These are phyloP conservation scores for Phocides pigmalion DNA, from an alignment of 1,140 invertebrate species.

Conservation along the genomic window DNA sequence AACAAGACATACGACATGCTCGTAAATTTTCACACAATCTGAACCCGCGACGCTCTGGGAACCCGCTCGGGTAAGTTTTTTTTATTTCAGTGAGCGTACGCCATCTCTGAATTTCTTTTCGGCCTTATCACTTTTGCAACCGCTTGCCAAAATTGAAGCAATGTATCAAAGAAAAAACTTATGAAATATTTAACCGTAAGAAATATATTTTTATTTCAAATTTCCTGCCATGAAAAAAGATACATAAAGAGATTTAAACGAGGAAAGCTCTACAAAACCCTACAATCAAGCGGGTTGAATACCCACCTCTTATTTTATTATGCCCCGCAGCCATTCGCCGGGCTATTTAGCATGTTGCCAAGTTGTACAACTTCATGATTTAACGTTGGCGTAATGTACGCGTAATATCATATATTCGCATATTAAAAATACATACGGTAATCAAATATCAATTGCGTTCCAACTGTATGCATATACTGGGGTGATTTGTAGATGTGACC, in stretches of 20 bases:
- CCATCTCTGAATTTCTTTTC: constrained; percentile 33
- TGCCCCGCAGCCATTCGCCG: constrained; percentile 24
- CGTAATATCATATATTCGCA: not conserved
- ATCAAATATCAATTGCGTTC: constrained; percentile 7
- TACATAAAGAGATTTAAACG: constrained; percentile 25
- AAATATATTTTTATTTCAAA: constrained; percentile 3
- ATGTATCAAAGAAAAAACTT: constrained; percentile 16
- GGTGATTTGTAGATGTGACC: constrained; percentile 3
- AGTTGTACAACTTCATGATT: constrained; percentile 31
- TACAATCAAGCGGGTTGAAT: constrained; percentile 26
- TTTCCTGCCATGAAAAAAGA: not conserved
- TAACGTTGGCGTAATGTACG: constrained; percentile 10
- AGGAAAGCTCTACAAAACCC: constrained; percentile 17
- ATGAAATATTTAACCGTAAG: not conserved
- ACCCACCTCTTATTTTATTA: constrained; percentile 28
- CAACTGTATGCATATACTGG: not conserved
- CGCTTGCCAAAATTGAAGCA: constrained; percentile 30
- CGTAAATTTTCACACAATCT: constrained; percentile 66
- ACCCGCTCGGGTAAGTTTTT: constrained; percentile 17
- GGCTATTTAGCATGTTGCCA: constrained; percentile 30
- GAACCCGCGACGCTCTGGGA: constrained; percentile 30
- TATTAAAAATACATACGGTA: constrained; percentile 12
- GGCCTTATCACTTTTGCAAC: constrained; percentile 33
- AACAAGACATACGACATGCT: constrained; percentile 52
- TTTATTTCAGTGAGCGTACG: constrained; percentile 26